Evolutionary conservation across 2,797 vertebrate species (phyloP), one percentile per base, ranked within the genome.

Genomic region (Pseudotriccus pelzelni): DNA sequence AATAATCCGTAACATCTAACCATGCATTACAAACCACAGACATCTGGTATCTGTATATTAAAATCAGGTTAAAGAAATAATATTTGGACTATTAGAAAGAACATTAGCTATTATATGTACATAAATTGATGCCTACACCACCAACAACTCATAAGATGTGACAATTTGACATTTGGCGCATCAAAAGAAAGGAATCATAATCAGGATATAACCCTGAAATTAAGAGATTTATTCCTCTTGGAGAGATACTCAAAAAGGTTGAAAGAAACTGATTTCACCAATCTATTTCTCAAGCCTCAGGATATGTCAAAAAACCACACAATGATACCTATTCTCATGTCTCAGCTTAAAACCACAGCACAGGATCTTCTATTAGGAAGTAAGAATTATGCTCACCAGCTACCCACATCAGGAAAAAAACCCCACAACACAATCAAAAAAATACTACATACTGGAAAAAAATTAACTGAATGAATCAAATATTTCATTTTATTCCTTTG

Each of bases 61-160:
- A 86, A 92, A 76, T 1, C 6, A 9, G 2, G 4, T 28, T 4
- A 37, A 52, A 75, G 70, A 28, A 46, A 22, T 28, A 25, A 7
- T n/a, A 55, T 32, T 22, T 83, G 18, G 24, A 66, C 24, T n/a
- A 22, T 53, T 44, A 77, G 60, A 74, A 83, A 58, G 41, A 79
- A 46, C 0, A 0, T 32, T n/a, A 44, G 18, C 28, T 60, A 36
- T 32, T 60, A 3, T 4, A 52, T 0, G 0, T n/a, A 60, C 8
- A 56, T 21, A 46, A 83, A 83, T 3, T 20, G 39, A 83, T 34
- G 34, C 8, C 34, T 30, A 53, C 28, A 68, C 16, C 49, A 74
- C 7, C 0, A 0, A 39, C 14, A 77, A 67, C 8, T 44, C 25
- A 1, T 37, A 72, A 78, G 17, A 67, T 30, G 19, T 18, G 32